phyloP scores from a whole-genome alignment of 2,888 invertebrate species.

The Luffia ferchaultella region DNA sequence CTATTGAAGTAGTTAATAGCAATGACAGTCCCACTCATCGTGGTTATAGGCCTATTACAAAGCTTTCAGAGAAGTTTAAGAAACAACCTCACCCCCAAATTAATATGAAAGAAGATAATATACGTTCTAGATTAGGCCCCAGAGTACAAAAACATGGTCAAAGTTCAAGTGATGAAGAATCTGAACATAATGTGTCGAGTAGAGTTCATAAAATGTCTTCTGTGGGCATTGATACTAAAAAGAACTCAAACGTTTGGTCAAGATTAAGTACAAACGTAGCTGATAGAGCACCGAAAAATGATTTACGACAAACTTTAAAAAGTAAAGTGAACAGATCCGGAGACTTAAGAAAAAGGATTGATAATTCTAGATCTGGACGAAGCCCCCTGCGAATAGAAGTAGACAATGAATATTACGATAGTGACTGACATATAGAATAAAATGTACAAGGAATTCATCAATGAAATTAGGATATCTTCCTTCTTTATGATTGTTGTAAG shows the following conservation, averaged over 20 bases:
- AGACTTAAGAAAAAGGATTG: conserved; percentile 42
- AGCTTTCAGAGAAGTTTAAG: conserved; percentile 47
- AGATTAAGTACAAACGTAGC: conserved; percentile 47
- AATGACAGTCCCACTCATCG: conserved; percentile 24
- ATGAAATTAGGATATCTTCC: too few relatives aligned
- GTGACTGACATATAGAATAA: conserved; percentile 20
- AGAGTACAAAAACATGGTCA: conserved; percentile 23
- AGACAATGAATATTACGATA: conserved; percentile 40
- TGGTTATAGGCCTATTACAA: conserved; percentile 31
- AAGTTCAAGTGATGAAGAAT: conserved; percentile 30
- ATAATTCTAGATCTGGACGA: conserved; percentile 5
- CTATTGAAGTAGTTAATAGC: conserved; percentile 47
- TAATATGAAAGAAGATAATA: conserved; percentile 23
- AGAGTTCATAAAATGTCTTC: conserved; percentile 50
- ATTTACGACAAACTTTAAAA: conserved; percentile 43
- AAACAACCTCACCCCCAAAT: conserved; percentile 15
- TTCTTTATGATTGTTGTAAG: too few relatives aligned
- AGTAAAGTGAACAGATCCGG: conserved; percentile 22
- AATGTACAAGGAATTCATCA: background rate
- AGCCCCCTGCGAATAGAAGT: conserved; percentile 42
- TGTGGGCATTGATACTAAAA: conserved; percentile 29
- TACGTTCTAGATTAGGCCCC: conserved; percentile 43
- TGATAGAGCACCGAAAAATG: conserved; percentile 26
- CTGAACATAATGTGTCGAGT: conserved; percentile 53
- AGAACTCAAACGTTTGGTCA: conserved; percentile 63